Evolutionary conservation across 37 sponge, comb jelly and placozoan species (phyloP), one percentile per base, ranked within the genome.

Genomic region (Crambe crambe): DNA sequence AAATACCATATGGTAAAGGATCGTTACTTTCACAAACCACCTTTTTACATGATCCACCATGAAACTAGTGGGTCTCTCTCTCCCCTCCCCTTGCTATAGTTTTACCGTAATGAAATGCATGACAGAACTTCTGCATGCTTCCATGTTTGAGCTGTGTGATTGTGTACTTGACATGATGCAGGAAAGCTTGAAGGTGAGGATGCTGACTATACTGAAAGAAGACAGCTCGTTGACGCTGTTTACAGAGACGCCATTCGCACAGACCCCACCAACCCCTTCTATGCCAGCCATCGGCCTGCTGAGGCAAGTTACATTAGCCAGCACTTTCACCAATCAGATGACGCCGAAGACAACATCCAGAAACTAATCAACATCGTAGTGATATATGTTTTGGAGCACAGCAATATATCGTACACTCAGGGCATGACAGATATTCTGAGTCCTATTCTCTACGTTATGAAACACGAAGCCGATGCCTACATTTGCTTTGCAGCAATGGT

Each of bases 341-440:
- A 23, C 35, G 57, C 47, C 3, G 72, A 42, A 21, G 82, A 84
- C 73, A 87, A 84, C 69, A 41, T 87, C 37, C 81, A 87, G 76
- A 83, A 84, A 37, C 80, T 92, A 35, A 65, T 79, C 43, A 81
- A 83, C 67, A 74, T 92, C 10, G 59, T 80, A 20, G 70, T 77
- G 26, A 83, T 85, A n/a, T 92, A 87, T 72, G 73, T 54, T 12
- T 63, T 87, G 56, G 92, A 92, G 62, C 92, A 92, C 67, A 32
- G 23, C 1, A 73, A 71, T 1, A 57, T 83, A 27, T 73, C 89
- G 1, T 92, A 92, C 85, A 92, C 92, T 0, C 92, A 92, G 73
- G 92, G 92, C 2, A 92, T 92, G 92, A 92, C 92, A 0, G 92
- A 92, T 63, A 70, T 92, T 18, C 85, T 87, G 47, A 84, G 86